These are phyloP conservation scores for Scomber scombrus DNA, from an alignment of 2,113 vertebrate genomes.

Conservation along the genomic window DNA sequence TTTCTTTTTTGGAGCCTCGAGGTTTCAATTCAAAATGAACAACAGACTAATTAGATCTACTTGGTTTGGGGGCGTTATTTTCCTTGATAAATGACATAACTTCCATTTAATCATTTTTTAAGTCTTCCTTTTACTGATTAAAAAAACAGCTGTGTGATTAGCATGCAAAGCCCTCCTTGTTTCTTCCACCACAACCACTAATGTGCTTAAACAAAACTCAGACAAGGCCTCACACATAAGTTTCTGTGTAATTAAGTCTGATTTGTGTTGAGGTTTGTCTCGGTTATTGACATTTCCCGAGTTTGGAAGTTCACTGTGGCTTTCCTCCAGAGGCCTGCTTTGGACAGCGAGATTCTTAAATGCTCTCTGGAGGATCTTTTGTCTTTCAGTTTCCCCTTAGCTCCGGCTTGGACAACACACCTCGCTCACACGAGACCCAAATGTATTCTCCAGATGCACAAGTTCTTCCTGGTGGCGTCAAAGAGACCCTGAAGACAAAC, in stretches of 20 bases:
- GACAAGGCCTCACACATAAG: too few species aligned
- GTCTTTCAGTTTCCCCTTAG: conserved; percentile 5
- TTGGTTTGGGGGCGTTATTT: conserved; percentile 3
- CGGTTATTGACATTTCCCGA: conserved; percentile 19
- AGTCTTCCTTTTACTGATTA: neutral
- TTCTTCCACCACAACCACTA: neutral
- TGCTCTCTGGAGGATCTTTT: conserved; percentile 50
- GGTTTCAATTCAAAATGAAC: conserved; percentile 22
- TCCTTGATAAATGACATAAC: conserved; percentile 24
- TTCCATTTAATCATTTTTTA: neutral
- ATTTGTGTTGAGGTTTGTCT: conserved; percentile 11
- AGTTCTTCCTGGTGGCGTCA: conserved; percentile 76
- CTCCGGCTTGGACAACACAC: conserved; percentile 4
- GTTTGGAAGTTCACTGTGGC: conserved; percentile 11
- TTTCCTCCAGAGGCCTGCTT: conserved; percentile 26
- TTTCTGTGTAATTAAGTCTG: neutral
- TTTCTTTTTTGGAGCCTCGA: neutral
- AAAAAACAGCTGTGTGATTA: conserved; percentile 10
- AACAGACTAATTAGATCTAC: conserved; percentile 29
- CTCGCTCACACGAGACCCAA: conserved; percentile 27
- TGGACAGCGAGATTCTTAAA: conserved; percentile 4
- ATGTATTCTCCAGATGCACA: conserved; percentile 80
- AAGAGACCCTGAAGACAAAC: conserved; percentile 68
- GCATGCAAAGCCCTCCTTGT: neutral
- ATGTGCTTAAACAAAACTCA: neutral